phyloP scores from a whole-genome alignment of 2,797 vertebrate species.

The Diplodus sargus region DNA sequence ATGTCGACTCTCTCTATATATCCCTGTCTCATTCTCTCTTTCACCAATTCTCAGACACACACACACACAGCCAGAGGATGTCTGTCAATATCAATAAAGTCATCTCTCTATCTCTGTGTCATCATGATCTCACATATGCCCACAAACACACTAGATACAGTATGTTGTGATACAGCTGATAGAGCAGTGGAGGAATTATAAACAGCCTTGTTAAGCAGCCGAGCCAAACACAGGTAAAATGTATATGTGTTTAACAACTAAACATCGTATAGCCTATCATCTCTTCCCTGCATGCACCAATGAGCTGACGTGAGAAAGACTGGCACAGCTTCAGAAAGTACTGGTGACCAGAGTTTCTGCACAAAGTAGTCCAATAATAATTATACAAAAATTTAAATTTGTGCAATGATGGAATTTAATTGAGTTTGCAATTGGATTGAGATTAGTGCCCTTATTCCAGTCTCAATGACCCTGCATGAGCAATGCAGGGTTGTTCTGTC shows the following conservation, averaged over 20 bases:
- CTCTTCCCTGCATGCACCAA: not conserved
- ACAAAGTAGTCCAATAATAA: not conserved
- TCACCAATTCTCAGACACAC: conserved; percentile 4
- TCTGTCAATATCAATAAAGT: conserved; percentile 44
- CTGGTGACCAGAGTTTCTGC: not conserved
- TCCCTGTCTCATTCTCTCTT: not conserved
- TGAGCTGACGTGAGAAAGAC: not conserved
- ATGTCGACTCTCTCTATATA: not conserved
- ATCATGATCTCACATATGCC: conserved; percentile 18
- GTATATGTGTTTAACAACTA: conserved; percentile 16
- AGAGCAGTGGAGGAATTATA: not conserved
- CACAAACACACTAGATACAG: conserved; percentile 21
- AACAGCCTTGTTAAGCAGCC: conserved; percentile 11
- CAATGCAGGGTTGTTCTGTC: no score
- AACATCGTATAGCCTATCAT: not conserved
- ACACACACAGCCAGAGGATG: conserved; percentile 10
- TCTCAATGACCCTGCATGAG: no score
- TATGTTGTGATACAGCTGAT: conserved; percentile 21
- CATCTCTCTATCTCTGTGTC: conserved; percentile 25
- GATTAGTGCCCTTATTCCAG: no score
- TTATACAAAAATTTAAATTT: not conserved
- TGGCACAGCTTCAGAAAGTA: not conserved
- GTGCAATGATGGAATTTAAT: not conserved
- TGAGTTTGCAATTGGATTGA: not conserved
- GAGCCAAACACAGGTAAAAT: not conserved